Percentiles rank a stretch among this genome's conserved stretches.
These are phyloP conservation scores for Carpatolechia fugitivella DNA, from an alignment of 2,888 invertebrate species.

Conservation along the genomic window DNA sequence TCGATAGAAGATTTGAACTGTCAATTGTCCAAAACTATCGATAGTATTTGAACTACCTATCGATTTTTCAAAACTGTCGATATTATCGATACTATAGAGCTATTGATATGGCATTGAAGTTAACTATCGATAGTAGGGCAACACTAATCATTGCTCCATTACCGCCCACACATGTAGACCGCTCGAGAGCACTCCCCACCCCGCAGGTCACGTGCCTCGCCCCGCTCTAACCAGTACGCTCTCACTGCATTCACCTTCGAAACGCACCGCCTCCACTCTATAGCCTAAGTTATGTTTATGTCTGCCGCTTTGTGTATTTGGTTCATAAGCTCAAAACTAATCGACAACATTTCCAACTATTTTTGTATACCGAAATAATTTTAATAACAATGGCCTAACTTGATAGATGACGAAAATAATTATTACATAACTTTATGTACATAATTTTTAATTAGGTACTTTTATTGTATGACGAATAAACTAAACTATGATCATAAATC, in stretches of 20 bases:
- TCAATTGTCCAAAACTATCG: no score
- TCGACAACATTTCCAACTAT: background rate
- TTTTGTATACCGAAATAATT: background rate
- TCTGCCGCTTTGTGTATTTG: constrained; percentile 42
- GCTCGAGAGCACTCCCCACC: constrained; percentile 11
- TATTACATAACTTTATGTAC: background rate
- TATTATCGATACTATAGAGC: no score
- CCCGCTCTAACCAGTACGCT: constrained; percentile 54
- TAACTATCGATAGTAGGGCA: no score
- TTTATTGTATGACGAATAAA: constrained; percentile 3
- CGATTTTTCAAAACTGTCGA: no score
- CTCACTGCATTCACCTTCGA: constrained; percentile 24
- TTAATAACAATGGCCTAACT: constrained; percentile 11
- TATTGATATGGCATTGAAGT: no score
- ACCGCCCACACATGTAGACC: background rate
- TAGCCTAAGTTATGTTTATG: constrained; percentile 22
- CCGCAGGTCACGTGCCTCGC: constrained; percentile 27
- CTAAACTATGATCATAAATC: constrained; percentile 3
- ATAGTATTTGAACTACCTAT: no score
- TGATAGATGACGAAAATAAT: background rate
- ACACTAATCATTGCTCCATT: no score
- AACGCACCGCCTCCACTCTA: constrained; percentile 52
- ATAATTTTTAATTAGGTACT: constrained; percentile 1
- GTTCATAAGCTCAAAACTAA: constrained; percentile 38
- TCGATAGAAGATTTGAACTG: no score